These are phyloP conservation scores for Falco cherrug DNA, from an alignment of 2,797 vertebrate genomes.

Conservation along the genomic window DNA sequence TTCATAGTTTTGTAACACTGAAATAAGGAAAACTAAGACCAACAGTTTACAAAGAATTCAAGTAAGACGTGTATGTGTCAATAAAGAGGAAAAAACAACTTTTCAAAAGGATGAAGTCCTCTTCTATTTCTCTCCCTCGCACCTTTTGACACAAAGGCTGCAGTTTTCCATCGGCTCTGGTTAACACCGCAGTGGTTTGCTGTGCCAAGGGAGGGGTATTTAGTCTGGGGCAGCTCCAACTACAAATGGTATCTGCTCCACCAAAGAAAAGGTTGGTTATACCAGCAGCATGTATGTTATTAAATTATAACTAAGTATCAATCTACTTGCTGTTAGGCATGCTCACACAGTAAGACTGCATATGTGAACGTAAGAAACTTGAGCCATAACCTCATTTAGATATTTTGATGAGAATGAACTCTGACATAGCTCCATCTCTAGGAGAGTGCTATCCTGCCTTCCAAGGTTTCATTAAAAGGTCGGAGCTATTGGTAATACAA, in stretches of 20 bases:
- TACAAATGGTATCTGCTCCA: not conserved
- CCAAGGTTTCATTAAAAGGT: not conserved
- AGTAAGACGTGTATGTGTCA: accelerated
- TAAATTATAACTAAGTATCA: accelerated
- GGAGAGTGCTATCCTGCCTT: no score
- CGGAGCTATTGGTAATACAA: not conserved
- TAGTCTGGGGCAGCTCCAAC: not conserved
- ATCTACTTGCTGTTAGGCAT: not conserved
- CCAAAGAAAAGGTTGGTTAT: not conserved
- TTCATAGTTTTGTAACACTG: not conserved
- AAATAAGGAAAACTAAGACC: not conserved
- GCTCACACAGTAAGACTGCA: no score
- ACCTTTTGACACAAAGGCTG: not conserved
- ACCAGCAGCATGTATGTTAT: not conserved
- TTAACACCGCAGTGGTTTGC: not conserved
- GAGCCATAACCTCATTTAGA: not conserved
- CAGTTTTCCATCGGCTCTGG: not conserved
- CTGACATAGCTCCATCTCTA: not conserved
- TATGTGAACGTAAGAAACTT: not conserved
- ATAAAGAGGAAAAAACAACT: not conserved
- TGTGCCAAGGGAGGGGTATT: not conserved
- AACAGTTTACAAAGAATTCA: not conserved
- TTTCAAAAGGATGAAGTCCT: not conserved
- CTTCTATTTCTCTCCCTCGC: not conserved
- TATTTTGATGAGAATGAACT: not conserved